phyloP scores from a whole-genome alignment of 2,113 vertebrate genomes.

The Galeopterus variegatus region DNA sequence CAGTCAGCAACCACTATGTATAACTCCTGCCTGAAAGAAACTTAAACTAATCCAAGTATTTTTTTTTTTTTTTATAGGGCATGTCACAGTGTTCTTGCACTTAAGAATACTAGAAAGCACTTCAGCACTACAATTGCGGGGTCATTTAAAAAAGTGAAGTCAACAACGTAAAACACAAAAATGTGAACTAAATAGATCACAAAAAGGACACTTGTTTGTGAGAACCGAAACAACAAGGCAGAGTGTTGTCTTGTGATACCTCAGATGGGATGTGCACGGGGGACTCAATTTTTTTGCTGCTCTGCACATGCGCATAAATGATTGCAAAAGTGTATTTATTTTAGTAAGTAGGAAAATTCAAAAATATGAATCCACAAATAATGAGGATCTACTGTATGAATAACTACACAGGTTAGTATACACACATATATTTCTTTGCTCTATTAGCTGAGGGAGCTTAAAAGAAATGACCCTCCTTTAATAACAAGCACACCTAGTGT shows the following conservation, averaged over 20 bases:
- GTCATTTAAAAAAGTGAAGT: not conserved
- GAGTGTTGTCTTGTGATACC: not conserved
- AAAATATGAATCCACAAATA: not conserved
- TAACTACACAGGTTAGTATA: too few species aligned
- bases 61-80: not conserved
- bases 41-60: not conserved
- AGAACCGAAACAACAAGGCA: not conserved
- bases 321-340: too few species aligned
- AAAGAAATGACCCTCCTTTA: not conserved
- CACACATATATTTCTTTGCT: not conserved
- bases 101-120: not conserved
- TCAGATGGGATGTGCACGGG: not conserved
- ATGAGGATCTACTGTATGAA: not conserved
- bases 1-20: too few species aligned
- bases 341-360: not conserved
- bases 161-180: not conserved
- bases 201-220: not conserved
- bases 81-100: not conserved
- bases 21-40: not conserved
- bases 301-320: not conserved
- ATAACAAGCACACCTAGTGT: not conserved
- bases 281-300: not conserved
- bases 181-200: not conserved
- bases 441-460: not conserved
- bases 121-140: not conserved